These are phyloP conservation scores for Alloplasta piceator DNA, from an alignment of 2,888 invertebrate genomes.

Conservation along the genomic window DNA sequence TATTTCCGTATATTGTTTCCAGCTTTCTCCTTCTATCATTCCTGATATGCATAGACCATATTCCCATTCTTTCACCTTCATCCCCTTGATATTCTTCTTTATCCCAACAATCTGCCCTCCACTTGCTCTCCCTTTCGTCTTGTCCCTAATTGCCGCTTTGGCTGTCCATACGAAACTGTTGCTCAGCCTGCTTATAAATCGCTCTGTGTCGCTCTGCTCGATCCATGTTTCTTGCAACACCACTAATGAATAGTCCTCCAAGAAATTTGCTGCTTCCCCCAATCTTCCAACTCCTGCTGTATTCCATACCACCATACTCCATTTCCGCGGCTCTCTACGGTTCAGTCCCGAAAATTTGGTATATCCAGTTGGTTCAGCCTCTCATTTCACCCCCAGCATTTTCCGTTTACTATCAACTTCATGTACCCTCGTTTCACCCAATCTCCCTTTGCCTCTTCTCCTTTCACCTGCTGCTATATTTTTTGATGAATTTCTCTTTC, in stretches of 20 bases:
- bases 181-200: not conserved
- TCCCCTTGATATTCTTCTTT: not conserved
- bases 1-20: slow-evolving; percentile 7
- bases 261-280: not conserved
- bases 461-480: slow-evolving; percentile 3
- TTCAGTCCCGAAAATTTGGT: slow-evolving; percentile 4
- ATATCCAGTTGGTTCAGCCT: slow-evolving; percentile 9
- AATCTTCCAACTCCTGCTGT: not conserved
- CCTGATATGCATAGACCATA: not conserved
- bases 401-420: slow-evolving; percentile 15
- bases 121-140: slow-evolving; percentile 22
- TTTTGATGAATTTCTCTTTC: slow-evolving; percentile 21
- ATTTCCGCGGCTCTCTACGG: slow-evolving; percentile 11
- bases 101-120: slow-evolving; percentile 31
- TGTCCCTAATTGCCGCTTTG: slow-evolving; percentile 5
- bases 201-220: not conserved
- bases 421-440: slow-evolving; percentile 17
- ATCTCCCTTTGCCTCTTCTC: not conserved
- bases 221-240: slow-evolving; percentile 38
- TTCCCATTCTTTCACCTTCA: slow-evolving; percentile 14
- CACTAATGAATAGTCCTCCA: not conserved
- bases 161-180: slow-evolving; percentile 12
- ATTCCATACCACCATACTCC: no score
- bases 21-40: not conserved
- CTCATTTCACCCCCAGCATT: slow-evolving; percentile 33